Percentiles rank a stretch among this genome's conserved stretches.
These are phyloP conservation scores for Scolanthus callimorphus DNA, from an alignment of 92 coral and sea anemone genomes.

Conservation along the genomic window DNA sequence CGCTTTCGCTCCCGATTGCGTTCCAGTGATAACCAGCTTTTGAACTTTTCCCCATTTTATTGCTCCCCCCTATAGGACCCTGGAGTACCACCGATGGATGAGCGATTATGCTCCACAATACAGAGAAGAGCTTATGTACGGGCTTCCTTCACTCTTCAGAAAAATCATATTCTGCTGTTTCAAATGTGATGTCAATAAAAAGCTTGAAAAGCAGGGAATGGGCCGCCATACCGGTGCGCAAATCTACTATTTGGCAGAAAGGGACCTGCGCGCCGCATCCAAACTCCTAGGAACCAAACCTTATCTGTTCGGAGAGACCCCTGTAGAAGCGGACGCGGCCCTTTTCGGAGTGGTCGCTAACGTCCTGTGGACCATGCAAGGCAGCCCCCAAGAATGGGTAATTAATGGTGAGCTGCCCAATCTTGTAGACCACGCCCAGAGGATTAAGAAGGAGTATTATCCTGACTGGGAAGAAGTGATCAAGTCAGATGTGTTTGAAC, in stretches of 20 bases:
- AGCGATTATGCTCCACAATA: conserved; percentile 37
- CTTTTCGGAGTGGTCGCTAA: conserved; percentile 65
- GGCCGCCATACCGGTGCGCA: conserved; percentile 89
- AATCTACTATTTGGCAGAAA: conserved; percentile 69
- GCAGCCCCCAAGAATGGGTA: conserved; percentile 60
- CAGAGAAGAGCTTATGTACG: conserved; percentile 38
- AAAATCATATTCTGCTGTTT: conserved; percentile 39
- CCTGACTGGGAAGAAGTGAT: conserved; percentile 83
- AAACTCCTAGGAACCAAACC: conserved; percentile 64
- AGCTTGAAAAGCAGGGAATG: conserved; percentile 71
- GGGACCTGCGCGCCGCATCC: conserved; percentile 75
- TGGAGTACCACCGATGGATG: conserved; percentile 66
- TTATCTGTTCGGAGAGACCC: conserved; percentile 77
- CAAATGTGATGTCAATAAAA: conserved; percentile 34
- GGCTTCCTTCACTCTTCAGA: conserved; percentile 38
- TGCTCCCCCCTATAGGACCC: conserved; percentile 50
- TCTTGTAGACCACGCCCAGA: conserved; percentile 60
- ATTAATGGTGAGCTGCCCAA: conserved; percentile 54
- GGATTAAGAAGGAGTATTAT: conserved; percentile 63
- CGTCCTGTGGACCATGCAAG: conserved; percentile 49
- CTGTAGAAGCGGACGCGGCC: conserved; percentile 69
- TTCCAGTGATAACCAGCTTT: too few species aligned
- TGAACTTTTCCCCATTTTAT: too few species aligned
- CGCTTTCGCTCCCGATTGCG: too few species aligned
- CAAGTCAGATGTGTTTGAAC: neutral